Percentiles rank a stretch among this genome's conserved stretches.
These are phyloP conservation scores for Odontocolon sp. DNA, from an alignment of 2,888 invertebrate species.

Conservation along the genomic window DNA sequence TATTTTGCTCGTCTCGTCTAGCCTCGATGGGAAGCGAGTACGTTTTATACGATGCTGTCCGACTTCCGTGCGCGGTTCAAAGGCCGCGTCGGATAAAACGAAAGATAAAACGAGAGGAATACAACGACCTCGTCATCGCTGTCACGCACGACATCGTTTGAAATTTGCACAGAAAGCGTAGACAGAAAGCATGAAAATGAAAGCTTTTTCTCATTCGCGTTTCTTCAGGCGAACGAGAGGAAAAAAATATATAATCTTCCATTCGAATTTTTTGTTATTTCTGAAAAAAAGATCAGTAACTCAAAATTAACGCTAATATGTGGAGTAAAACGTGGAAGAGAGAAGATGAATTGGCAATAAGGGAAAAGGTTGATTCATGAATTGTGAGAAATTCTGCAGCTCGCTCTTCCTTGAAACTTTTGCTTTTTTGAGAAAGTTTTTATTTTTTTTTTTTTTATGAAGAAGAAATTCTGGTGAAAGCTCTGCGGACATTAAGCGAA, in stretches of 20 bases:
- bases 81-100: slow-evolving; percentile 24
- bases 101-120: neutral
- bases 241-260: neutral
- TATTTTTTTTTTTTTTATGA: neutral
- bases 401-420: neutral
- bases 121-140: neutral
- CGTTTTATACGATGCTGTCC: slow-evolving; percentile 11
- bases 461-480: slow-evolving; percentile 12
- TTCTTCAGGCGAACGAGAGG: neutral
- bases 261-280: neutral
- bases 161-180: slow-evolving; percentile 7
- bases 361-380: neutral
- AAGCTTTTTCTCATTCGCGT: slow-evolving; percentile 35
- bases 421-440: neutral
- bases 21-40: slow-evolving; percentile 1
- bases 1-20: slow-evolving; percentile 22
- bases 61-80: slow-evolving; percentile 48
- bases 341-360: neutral
- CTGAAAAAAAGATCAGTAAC: neutral
- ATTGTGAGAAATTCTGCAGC: neutral
- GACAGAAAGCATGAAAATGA: slow-evolving; percentile 10
- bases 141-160: slow-evolving; percentile 21
- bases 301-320: neutral
- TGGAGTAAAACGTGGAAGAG: neutral
- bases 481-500: neutral